Base-by-base conservation (phyloP, 2,113 vertebrate species). In the Ictalurus punctatus region DNA sequence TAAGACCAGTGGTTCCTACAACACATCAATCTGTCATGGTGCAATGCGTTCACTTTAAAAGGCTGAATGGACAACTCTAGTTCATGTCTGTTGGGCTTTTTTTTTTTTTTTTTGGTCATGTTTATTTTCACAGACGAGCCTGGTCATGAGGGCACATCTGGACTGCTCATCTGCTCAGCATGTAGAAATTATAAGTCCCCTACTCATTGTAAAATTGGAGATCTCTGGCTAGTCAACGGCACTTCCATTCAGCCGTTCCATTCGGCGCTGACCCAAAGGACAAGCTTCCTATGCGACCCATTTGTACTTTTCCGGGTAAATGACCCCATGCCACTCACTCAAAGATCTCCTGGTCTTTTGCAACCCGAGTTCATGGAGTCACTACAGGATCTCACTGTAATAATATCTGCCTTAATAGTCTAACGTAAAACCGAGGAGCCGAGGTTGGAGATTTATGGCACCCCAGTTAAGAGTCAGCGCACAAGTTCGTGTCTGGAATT, bases 121-220 rank as follows among this genome's bases (percentile, higher is more conserved):
- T 83, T 90, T 90, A 85, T 90, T 65, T 91, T 90, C 59, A 91
- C 58, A 44, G 89, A 85, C 37, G 74, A 90, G 48, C 54, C 27
- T n/a, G 67, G 88, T 90, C 88, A 87, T 21, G 6, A 74, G 88
- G 85, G 83, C 90, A 90, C 91, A 91, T 92, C 90, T 92, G 91
- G 91, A 85, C 63, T 30, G 86, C 89, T 92, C 89, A 89, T 92
- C 90, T 87, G 82, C 87, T 82, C 90, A 86, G 90, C 89, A 90
- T 85, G 87, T 59, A 85, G 76, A 59, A 63, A 79, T 61, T 78
- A 90, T 80, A 90, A 90, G 90, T 91, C 90, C 84, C 84, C 40
- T 27, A 81, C 65, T 86, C 67, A 84, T 30, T 78, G 86, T 85
- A 54, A 90, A 87, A 71, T 23, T 25, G 23, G 27, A 86, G 34